Evolutionary conservation across 2,797 vertebrate species (phyloP).

Genomic region (Chromis chromis): DNA sequence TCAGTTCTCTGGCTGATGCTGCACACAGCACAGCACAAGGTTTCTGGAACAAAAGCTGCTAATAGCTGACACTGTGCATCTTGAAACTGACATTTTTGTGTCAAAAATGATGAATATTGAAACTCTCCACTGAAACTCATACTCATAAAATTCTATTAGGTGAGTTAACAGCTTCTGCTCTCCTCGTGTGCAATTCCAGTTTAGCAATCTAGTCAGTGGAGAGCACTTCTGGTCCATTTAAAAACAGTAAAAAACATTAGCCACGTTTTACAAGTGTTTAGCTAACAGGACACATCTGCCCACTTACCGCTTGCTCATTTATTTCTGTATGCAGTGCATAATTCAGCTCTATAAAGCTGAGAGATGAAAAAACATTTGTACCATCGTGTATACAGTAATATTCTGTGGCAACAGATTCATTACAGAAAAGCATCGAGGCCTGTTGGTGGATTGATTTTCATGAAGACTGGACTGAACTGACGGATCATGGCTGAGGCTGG

Average conservation of each 20-base stretch:
- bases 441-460: not conserved
- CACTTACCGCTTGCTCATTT: slow-evolving; percentile 43
- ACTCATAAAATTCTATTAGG: slow-evolving; percentile 45
- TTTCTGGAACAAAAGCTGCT: slow-evolving; percentile 1
- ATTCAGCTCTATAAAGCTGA: slow-evolving; percentile 4
- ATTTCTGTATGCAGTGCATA: slow-evolving; percentile 9
- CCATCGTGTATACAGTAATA: not conserved
- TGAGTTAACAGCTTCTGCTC: slow-evolving; percentile 24
- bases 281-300: slow-evolving; percentile 44
- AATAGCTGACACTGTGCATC: slow-evolving; percentile 1
- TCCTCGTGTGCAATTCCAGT: slow-evolving; percentile 38
- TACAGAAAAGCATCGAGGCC: not conserved
- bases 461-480: not conserved
- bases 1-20: slow-evolving; percentile 3
- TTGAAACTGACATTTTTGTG: slow-evolving; percentile 14
- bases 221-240: slow-evolving; percentile 48
- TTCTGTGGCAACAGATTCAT: slow-evolving; percentile 2
- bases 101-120: slow-evolving; percentile 12
- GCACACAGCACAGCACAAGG: not conserved
- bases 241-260: slow-evolving; percentile 42
- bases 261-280: slow-evolving; percentile 46
- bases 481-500: not conserved
- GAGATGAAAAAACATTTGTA: not conserved
- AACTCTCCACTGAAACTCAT: slow-evolving; percentile 13
- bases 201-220: slow-evolving; percentile 35